Conservation (phyloP, 1,140 invertebrate genomes). For the Drosophila nannoptera region DNA sequence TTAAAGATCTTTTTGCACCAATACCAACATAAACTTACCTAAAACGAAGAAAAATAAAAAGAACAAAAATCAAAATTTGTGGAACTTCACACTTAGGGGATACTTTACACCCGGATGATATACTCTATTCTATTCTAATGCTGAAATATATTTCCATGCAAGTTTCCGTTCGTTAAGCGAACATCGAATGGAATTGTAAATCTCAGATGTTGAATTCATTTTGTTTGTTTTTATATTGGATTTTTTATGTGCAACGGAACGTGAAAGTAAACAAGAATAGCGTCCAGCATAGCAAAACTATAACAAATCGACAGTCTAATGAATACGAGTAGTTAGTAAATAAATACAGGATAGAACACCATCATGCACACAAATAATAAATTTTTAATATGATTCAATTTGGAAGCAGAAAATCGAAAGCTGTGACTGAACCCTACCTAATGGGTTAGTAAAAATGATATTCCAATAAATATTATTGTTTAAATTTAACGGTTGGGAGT, state of each 20-base stretch:
- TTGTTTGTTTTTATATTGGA: conserved; percentile 4
- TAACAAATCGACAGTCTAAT: conserved; percentile 22
- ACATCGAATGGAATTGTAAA: neutral
- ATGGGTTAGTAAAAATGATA: neutral
- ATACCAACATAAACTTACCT: conserved; percentile 67
- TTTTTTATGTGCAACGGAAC: conserved; percentile 14
- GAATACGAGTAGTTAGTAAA: conserved; percentile 38
- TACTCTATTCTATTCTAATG: conserved; percentile 28
- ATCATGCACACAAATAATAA: conserved; percentile 22
- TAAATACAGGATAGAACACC: conserved; percentile 30
- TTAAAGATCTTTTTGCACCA: conserved; percentile 49
- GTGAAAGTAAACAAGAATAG: conserved; percentile 42
- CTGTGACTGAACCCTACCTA: neutral
- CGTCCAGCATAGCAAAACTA: conserved; percentile 20
- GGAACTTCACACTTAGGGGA: neutral
- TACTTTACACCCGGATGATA: neutral
- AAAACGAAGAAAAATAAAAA: conserved; percentile 51
- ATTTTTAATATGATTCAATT: conserved; percentile 18
- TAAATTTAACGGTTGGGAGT: neutral
- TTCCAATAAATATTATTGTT: neutral
- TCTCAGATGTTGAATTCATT: conserved; percentile 31
- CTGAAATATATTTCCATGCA: conserved; percentile 26
- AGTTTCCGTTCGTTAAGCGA: conserved; percentile 38
- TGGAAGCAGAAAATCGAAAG: neutral
- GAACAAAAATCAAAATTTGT: conserved; percentile 28